These are phyloP conservation scores for Uromys caudimaculatus DNA, from an alignment of 2,797 vertebrate genomes.

Conservation along the genomic window DNA sequence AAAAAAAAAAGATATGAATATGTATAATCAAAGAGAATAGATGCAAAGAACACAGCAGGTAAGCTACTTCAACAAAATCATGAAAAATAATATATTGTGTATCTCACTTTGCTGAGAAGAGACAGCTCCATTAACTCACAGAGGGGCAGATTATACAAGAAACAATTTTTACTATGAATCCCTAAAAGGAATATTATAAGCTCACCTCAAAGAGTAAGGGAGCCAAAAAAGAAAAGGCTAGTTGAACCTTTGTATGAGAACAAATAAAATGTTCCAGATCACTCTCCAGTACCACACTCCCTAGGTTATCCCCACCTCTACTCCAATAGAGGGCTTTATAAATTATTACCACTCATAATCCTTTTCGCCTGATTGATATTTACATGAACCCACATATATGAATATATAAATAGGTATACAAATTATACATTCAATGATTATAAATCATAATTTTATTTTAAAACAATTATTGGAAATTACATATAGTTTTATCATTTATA, in stretches of 20 bases:
- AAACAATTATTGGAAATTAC: background rate
- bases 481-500: background rate
- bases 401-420: background rate
- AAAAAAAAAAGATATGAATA: background rate
- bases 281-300: background rate
- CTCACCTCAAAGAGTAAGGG: rapidly evolving
- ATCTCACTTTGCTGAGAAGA: background rate
- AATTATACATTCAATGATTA: background rate
- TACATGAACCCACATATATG: background rate
- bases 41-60: background rate
- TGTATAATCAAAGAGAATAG: background rate
- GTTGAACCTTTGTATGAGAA: background rate
- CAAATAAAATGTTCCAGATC: background rate
- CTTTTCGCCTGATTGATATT: background rate
- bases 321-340: background rate
- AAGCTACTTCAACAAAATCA: background rate
- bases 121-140: background rate
- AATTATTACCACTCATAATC: background rate
- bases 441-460: background rate
- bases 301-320: background rate
- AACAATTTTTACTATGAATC: background rate
- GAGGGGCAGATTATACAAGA: background rate
- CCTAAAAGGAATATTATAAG: background rate
- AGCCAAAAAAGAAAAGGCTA: background rate
- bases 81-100: background rate